Evolutionary conservation across 1,140 invertebrate genomes (phyloP).

Genomic region (Brevipalpus yothersi): DNA sequence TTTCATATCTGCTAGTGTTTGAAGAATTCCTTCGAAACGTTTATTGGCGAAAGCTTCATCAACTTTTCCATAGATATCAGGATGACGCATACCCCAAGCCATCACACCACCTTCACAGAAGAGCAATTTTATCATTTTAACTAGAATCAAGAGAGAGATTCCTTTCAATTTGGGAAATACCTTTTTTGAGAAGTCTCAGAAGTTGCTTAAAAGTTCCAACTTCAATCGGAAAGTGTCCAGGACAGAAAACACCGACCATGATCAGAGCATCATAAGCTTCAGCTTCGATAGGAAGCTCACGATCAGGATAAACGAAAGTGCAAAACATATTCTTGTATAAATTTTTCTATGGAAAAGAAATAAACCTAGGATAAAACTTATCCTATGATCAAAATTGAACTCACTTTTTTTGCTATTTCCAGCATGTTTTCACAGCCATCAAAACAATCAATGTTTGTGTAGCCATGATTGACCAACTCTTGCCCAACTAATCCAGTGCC

Average conservation of each 20-base stretch:
- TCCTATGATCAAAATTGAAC: background rate
- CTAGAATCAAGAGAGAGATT: background rate
- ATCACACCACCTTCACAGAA: background rate
- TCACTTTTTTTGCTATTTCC: background rate
- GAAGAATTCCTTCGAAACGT: background rate
- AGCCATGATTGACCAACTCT: slow-evolving; percentile 5
- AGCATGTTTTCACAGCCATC: slow-evolving; percentile 12
- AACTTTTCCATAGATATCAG: background rate
- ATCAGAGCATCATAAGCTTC: slow-evolving; percentile 11
- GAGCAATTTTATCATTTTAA: background rate
- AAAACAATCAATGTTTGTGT: slow-evolving; percentile 12
- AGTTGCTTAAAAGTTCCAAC: slow-evolving; percentile 8
- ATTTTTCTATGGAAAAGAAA: slow-evolving; percentile 5
- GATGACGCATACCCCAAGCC: background rate
- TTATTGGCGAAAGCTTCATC: background rate
- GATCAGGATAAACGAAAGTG: slow-evolving; percentile 4
- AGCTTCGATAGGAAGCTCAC: slow-evolving; percentile 7
- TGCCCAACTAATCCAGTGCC: slow-evolving; percentile 4
- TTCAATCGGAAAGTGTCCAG: slow-evolving; percentile 10
- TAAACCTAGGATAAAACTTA: background rate
- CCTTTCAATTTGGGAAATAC: too few species aligned
- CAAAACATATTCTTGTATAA: slow-evolving; percentile 7
- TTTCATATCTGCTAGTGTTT: background rate
- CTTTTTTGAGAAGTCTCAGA: slow-evolving; percentile 10
- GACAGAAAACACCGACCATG: slow-evolving; percentile 10